phyloP scores from a whole-genome alignment of 2,797 vertebrate species.

The Centroberyx gerrardi region DNA sequence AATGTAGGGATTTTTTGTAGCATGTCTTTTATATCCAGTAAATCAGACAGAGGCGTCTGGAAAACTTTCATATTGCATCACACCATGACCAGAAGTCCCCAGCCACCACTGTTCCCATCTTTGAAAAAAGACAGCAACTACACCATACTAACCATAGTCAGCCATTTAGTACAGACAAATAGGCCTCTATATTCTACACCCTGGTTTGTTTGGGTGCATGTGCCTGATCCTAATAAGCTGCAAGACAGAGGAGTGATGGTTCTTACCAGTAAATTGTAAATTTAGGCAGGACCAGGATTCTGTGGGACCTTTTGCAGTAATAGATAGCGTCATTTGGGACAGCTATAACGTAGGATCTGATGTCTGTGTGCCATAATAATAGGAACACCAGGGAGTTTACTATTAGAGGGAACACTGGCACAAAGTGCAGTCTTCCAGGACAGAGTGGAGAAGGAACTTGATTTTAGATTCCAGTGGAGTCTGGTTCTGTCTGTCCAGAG shows the following conservation, averaged over 20 bases:
- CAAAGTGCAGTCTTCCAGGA: background rate
- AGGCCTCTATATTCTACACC: constrained; percentile 1
- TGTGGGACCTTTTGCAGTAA: constrained; percentile 2
- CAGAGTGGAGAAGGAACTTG: background rate
- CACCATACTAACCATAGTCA: background rate
- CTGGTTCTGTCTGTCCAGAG: background rate
- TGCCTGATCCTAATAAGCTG: constrained; percentile 9
- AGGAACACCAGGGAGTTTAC: constrained; percentile 22
- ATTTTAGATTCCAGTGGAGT: background rate
- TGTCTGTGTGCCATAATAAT: constrained; percentile 32
- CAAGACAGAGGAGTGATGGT: background rate
- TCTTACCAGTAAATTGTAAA: constrained; percentile 6
- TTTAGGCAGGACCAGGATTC: constrained; percentile 23
- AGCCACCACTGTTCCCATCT: constrained; percentile 9
- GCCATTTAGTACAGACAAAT: constrained; percentile 1
- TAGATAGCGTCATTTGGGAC: constrained; percentile 20
- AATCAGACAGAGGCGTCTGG: constrained; percentile 24
- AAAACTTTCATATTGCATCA: constrained; percentile 39
- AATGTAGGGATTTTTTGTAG: constrained; percentile 15
- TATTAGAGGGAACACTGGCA: constrained; percentile 9
- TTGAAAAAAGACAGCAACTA: constrained; percentile 14
- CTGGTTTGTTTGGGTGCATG: constrained; percentile 10
- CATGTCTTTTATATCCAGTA: constrained; percentile 12
- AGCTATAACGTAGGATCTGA: constrained; percentile 15
- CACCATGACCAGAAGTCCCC: constrained; percentile 25